These are phyloP conservation scores for Ptychochromis oligacanthus DNA, from an alignment of 2,113 vertebrate genomes.

Conservation along the genomic window DNA sequence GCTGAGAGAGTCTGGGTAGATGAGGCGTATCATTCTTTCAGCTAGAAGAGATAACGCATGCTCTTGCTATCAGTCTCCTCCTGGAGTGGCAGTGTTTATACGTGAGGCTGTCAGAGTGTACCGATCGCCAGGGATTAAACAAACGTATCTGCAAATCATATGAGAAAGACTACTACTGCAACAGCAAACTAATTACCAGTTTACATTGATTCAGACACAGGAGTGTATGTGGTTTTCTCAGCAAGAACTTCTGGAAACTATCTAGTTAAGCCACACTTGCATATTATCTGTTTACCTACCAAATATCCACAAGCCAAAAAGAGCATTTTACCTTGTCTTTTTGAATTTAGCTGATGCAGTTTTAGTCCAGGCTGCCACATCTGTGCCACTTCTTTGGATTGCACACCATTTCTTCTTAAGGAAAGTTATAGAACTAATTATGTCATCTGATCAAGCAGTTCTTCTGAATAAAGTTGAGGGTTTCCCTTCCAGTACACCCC, in stretches of 20 bases:
- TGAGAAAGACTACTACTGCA: slow-evolving; percentile 9
- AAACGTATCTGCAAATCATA: slow-evolving; percentile 23
- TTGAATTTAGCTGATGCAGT: neutral
- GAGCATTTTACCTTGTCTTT: neutral
- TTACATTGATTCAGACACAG: neutral
- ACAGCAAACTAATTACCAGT: neutral
- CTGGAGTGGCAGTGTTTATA: neutral
- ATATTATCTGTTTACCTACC: neutral
- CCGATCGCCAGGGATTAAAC: slow-evolving; percentile 16
- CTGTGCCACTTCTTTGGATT: neutral
- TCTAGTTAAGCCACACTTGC: neutral
- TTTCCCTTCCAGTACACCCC: neutral
- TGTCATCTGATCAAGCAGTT: neutral
- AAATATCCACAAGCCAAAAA: neutral
- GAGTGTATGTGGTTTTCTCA: neutral
- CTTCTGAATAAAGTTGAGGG: neutral
- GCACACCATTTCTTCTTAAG: neutral
- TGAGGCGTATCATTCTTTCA: slow-evolving; percentile 31
- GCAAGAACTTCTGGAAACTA: neutral
- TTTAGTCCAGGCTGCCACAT: neutral
- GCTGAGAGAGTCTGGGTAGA: slow-evolving; percentile 7
- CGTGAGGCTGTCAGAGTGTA: slow-evolving; percentile 21
- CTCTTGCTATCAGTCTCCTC: slow-evolving; percentile 19
- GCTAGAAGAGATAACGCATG: slow-evolving; percentile 14
- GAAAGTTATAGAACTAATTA: slow-evolving; percentile 29